These are phyloP conservation scores for Patella caerulea DNA, from an alignment of 2,888 invertebrate genomes.

Conservation along the genomic window DNA sequence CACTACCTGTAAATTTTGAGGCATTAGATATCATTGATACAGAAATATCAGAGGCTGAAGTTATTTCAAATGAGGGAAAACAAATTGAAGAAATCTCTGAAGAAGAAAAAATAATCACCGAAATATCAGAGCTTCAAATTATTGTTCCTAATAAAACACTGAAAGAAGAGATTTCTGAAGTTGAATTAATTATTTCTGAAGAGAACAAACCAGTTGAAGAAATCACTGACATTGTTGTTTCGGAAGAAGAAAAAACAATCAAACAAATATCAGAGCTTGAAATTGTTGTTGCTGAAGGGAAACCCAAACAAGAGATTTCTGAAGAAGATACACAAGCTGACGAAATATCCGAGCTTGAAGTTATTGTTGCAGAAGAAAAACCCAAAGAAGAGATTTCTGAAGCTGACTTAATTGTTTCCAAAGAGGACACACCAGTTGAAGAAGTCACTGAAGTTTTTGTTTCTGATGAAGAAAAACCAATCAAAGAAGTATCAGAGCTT, in stretches of 20 bases:
- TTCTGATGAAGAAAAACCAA: too few species aligned
- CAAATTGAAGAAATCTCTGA: slow-evolving; percentile 17
- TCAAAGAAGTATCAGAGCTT: too few species aligned
- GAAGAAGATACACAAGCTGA: too few species aligned
- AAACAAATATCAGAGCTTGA: slow-evolving; percentile 17
- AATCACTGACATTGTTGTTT: slow-evolving; percentile 23
- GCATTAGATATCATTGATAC: slow-evolving; percentile 18
- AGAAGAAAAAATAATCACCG: slow-evolving; percentile 20
- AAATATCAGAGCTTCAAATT: background rate
- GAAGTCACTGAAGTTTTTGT: too few species aligned
- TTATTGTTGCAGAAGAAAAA: too few species aligned
- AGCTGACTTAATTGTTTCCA: too few species aligned
- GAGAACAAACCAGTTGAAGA: slow-evolving; percentile 17
- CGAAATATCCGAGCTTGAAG: too few species aligned
- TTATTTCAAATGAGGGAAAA: slow-evolving; percentile 19
- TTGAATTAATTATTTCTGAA: slow-evolving; percentile 4
- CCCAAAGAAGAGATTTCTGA: too few species aligned
- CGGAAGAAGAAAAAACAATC: slow-evolving; percentile 18
- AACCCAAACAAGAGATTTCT: slow-evolving; percentile 11
- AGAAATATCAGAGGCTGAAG: slow-evolving; percentile 12
- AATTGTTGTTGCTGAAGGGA: slow-evolving; percentile 22
- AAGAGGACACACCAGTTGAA: too few species aligned
- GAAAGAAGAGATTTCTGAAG: slow-evolving; percentile 16
- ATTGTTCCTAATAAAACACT: slow-evolving; percentile 15
- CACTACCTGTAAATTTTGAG: background rate